These are phyloP conservation scores for Cosmia trapezina DNA, from an alignment of 2,888 invertebrate genomes.

Conservation along the genomic window DNA sequence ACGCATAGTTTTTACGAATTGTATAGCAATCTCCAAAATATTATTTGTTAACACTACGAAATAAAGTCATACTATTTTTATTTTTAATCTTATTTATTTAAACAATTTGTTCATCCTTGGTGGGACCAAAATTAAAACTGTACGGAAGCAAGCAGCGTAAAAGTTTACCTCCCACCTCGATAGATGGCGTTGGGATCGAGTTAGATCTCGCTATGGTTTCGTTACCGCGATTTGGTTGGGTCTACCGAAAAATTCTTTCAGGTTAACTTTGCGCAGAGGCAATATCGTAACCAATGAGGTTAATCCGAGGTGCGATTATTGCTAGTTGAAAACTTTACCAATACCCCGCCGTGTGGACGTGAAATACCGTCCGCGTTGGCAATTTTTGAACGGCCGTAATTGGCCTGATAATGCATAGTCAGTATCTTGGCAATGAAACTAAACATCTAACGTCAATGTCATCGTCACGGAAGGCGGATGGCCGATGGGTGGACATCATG, in stretches of 20 bases:
- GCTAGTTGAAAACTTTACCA: slow-evolving; percentile 97
- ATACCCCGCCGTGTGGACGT: slow-evolving; percentile 89
- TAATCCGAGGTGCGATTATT: slow-evolving; percentile 96
- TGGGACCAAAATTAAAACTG: background rate
- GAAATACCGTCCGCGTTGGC: slow-evolving; percentile 88
- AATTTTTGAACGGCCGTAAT: slow-evolving; percentile 84
- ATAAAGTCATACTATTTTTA: background rate
- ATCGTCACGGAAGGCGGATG: too few relatives aligned
- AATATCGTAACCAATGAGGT: slow-evolving; percentile 98
- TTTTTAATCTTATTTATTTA: background rate
- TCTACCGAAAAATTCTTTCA: fast-evolving
- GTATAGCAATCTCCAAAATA: background rate
- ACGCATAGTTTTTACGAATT: background rate
- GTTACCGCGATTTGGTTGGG: slow-evolving; percentile 28
- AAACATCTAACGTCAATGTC: too few relatives aligned
- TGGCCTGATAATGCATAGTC: slow-evolving; percentile 75
- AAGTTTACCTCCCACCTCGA: background rate
- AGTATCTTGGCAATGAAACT: too few relatives aligned
- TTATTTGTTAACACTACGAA: background rate
- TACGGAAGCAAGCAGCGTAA: background rate
- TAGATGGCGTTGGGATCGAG: slow-evolving; percentile 41
- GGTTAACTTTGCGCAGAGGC: slow-evolving; percentile 96
- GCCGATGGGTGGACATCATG: too few relatives aligned
- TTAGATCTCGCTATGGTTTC: slow-evolving; percentile 52
- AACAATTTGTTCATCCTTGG: background rate